Evolutionary conservation across 2,797 vertebrate species (phyloP).

Genomic region (Spea hammondii): DNA sequence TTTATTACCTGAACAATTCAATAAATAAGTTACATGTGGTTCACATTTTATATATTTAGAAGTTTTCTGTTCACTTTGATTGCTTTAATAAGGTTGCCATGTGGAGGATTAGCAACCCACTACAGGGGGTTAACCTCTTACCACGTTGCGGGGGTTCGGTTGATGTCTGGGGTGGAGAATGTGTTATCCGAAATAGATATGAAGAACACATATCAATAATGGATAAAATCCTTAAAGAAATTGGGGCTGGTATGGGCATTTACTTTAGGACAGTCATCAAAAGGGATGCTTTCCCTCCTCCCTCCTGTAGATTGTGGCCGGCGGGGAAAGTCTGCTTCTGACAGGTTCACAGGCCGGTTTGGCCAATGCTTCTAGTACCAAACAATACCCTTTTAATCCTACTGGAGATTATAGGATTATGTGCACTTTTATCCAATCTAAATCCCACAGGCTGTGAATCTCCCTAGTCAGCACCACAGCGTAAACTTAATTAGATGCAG

Average conservation of each 20-base stretch:
- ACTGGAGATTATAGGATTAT: constrained; percentile 47
- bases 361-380: constrained; percentile 13
- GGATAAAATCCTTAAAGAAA: background rate
- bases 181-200: background rate
- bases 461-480: constrained; percentile 42
- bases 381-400: constrained; percentile 46
- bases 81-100: constrained; percentile 3
- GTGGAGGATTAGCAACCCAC: background rate
- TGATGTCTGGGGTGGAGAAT: background rate
- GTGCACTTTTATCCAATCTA: constrained; percentile 35
- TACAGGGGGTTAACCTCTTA: no score
- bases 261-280: constrained; percentile 15
- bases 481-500: constrained; percentile 21
- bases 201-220: background rate
- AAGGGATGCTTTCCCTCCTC: constrained; percentile 13
- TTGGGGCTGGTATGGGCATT: background rate
- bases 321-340: constrained; percentile 41
- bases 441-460: constrained; percentile 49
- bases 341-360: constrained; percentile 40
- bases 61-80: background rate
- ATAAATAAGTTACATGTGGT: constrained; percentile 42
- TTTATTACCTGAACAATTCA: constrained; percentile 29
- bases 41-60: constrained; percentile 37
- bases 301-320: constrained; percentile 5
- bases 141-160: no score